A percentile compares a stretch with the other conserved stretches of the same genome.
Evolutionary conservation across 2,888 invertebrate genomes (phyloP).

Genomic region (Exephanes ischioxanthus): DNA sequence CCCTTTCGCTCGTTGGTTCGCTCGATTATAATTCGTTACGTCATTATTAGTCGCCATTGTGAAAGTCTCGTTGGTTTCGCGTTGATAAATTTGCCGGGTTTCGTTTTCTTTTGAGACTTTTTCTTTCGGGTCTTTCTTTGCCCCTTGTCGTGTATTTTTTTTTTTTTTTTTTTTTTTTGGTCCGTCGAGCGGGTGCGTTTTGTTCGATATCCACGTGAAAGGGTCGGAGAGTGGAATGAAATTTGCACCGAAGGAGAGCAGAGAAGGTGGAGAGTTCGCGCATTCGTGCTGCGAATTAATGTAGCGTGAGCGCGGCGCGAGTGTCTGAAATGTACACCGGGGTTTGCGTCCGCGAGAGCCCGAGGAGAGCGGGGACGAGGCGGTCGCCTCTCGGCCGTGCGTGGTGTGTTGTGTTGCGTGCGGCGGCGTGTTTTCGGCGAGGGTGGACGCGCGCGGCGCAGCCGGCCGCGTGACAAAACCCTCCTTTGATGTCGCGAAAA

Average conservation of each 20-base stretch:
- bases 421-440: slow-evolving; percentile 38
- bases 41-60: slow-evolving; percentile 55
- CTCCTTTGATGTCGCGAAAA: slow-evolving; percentile 76
- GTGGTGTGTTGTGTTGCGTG: slow-evolving; percentile 54
- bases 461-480: slow-evolving; percentile 72
- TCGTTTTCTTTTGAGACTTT: background rate
- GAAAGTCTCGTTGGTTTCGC: slow-evolving; percentile 27
- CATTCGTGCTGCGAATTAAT: slow-evolving; percentile 66
- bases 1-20: background rate
- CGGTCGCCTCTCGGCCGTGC: background rate
- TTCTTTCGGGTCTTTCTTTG: background rate
- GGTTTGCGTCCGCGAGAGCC: slow-evolving; percentile 30
- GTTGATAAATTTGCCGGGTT: slow-evolving; percentile 46
- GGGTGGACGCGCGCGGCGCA: slow-evolving; percentile 2
- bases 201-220: slow-evolving; percentile 45
- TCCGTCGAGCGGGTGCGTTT: slow-evolving; percentile 20
- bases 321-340: slow-evolving; percentile 63
- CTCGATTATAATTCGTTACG: slow-evolving; percentile 55
- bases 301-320: slow-evolving; percentile 62
- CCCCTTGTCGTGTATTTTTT: background rate
- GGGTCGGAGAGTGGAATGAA: slow-evolving; percentile 57
- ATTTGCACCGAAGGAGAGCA: slow-evolving; percentile 49
- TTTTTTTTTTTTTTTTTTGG: slow-evolving; percentile 22
- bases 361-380: slow-evolving; percentile 33
- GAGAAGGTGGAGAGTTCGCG: slow-evolving; percentile 32